Conservation (phyloP, 2,113 vertebrate species). For the Ictalurus furcatus region DNA sequence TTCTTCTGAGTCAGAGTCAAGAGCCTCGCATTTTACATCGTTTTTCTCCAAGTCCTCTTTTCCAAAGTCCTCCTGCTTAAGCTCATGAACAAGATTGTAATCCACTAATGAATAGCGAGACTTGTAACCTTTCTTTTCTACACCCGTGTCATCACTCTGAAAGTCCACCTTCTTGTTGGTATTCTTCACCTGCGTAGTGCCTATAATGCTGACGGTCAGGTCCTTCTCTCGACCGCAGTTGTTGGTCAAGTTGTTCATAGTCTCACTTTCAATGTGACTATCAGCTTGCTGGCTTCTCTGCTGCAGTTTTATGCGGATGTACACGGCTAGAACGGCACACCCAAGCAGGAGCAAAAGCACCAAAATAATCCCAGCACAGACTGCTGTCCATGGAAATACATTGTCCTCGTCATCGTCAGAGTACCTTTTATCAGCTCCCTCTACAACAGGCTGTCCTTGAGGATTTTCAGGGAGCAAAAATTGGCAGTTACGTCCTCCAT, state of each 20-base stretch:
- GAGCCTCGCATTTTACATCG: slow-evolving; percentile 82
- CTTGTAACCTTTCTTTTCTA: slow-evolving; percentile 87
- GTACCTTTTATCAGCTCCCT: slow-evolving; percentile 80
- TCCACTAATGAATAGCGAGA: slow-evolving; percentile 87
- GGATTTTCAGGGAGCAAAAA: slow-evolving; percentile 85
- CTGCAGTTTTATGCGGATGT: slow-evolving; percentile 84
- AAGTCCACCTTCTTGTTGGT: slow-evolving; percentile 97
- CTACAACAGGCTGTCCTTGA: slow-evolving; percentile 72
- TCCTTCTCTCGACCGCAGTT: slow-evolving; percentile 92
- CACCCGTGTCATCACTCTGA: slow-evolving; percentile 76
- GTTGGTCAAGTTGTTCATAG: slow-evolving; percentile 97
- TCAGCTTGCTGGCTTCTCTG: slow-evolving; percentile 78
- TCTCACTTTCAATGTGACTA: slow-evolving; percentile 85
- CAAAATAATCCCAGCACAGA: slow-evolving; percentile 87
- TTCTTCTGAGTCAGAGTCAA: slow-evolving; percentile 77
- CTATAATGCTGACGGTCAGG: slow-evolving; percentile 81
- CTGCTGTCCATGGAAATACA: slow-evolving; percentile 88
- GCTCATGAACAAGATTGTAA: slow-evolving; percentile 93
- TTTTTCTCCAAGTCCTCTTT: slow-evolving; percentile 78
- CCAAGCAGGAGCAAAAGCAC: slow-evolving; percentile 89
- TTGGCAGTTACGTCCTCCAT: slow-evolving; percentile 94
- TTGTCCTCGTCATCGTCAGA: slow-evolving; percentile 69
- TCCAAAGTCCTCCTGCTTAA: slow-evolving; percentile 79
- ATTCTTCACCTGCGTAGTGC: slow-evolving; percentile 91
- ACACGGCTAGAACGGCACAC: slow-evolving; percentile 84